phyloP scores from a whole-genome alignment of 2,888 invertebrate genomes.

The Cremastobaeus sp. region DNA sequence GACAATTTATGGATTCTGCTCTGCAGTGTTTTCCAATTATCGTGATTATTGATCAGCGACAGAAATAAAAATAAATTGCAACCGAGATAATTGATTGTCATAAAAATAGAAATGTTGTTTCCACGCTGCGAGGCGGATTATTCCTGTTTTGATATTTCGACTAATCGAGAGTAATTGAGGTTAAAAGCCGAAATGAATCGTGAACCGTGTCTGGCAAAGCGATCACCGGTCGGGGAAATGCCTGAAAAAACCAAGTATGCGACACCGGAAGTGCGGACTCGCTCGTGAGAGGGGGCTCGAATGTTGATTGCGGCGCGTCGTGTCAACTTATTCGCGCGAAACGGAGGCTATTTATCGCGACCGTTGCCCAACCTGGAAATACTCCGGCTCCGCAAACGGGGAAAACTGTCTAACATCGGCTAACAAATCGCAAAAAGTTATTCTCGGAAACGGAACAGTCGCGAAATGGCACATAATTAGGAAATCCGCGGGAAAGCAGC shows the following conservation, averaged over 20 bases:
- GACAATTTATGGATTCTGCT: slow-evolving; percentile 44
- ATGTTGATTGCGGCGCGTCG: not conserved
- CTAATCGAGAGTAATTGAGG: too few species aligned
- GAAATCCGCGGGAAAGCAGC: slow-evolving; percentile 50
- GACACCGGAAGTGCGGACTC: too few species aligned
- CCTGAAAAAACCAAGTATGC: too few species aligned
- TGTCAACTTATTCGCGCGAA: slow-evolving; percentile 5
- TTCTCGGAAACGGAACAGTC: slow-evolving; percentile 42
- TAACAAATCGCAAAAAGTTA: slow-evolving; percentile 45
- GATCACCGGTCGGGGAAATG: too few species aligned
- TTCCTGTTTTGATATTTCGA: too few species aligned
- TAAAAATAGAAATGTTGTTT: slow-evolving; percentile 29
- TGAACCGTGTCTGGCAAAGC: too few species aligned
- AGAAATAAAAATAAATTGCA: slow-evolving; percentile 50
- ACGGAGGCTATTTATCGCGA: slow-evolving; percentile 1
- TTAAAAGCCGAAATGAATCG: too few species aligned
- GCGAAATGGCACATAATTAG: slow-evolving; percentile 49
- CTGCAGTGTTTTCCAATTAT: slow-evolving; percentile 39
- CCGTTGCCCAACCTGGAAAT: slow-evolving; percentile 12
- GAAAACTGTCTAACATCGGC: slow-evolving; percentile 29
- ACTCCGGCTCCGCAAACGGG: not conserved
- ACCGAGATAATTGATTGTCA: too few species aligned
- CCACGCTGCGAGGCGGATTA: too few species aligned
- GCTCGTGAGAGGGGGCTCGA: not conserved
- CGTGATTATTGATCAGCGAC: slow-evolving; percentile 25